Conservation (phyloP, 2,797 vertebrate genomes). For the Amblyopsis hoosieri region DNA sequence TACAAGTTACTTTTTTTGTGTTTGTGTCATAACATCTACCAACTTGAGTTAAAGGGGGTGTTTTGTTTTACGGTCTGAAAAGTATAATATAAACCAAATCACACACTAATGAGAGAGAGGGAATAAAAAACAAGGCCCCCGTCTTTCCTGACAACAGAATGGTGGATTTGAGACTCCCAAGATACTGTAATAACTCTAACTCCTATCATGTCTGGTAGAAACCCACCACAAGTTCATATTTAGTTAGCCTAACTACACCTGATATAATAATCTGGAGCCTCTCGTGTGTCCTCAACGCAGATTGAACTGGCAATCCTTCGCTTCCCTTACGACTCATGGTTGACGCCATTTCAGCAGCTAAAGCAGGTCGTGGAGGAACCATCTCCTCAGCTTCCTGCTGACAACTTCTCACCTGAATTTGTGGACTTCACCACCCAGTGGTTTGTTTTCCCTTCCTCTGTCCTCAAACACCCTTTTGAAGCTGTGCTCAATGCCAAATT, state of each 20-base stretch:
- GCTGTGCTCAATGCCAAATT: not conserved
- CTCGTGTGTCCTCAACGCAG: constrained; percentile 55
- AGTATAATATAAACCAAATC: too few relatives aligned
- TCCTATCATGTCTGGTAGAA: too few relatives aligned
- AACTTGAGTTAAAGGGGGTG: too few relatives aligned
- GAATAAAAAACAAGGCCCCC: too few relatives aligned
- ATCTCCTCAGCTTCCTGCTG: constrained; percentile 88
- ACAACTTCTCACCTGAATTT: constrained; percentile 89
- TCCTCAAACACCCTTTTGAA: not conserved
- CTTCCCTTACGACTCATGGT: constrained; percentile 95
- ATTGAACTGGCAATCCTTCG: constrained; percentile 93
- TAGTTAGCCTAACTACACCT: too few relatives aligned
- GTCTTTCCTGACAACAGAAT: too few relatives aligned
- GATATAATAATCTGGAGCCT: not conserved
- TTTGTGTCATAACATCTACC: too few relatives aligned
- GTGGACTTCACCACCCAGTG: constrained; percentile 95
- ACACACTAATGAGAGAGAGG: too few relatives aligned
- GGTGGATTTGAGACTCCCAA: too few relatives aligned
- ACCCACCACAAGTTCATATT: not conserved
- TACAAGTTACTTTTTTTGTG: too few relatives aligned
- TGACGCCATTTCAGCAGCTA: constrained; percentile 96
- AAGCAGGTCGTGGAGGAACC: constrained; percentile 98
- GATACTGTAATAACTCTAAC: too few relatives aligned
- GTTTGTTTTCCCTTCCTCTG: constrained; percentile 57
- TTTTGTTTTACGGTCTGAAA: too few relatives aligned